A percentile compares a stretch with the other conserved stretches of the same genome.
Conservation (phyloP, 2,888 invertebrate species). For the Odontothrips loti region DNA sequence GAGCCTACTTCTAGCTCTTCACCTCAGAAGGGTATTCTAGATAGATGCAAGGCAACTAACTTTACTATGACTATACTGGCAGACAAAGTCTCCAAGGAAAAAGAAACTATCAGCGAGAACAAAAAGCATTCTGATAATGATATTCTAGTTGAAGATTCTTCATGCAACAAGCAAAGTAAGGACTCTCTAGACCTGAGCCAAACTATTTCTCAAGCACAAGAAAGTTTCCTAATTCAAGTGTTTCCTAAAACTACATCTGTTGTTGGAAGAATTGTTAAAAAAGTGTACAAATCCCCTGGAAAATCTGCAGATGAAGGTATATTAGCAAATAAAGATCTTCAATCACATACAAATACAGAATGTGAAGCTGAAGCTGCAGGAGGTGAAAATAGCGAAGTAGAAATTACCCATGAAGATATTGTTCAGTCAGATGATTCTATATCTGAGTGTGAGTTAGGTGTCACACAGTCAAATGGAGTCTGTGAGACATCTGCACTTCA, state of each 20-base stretch:
- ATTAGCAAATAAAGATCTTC: neutral
- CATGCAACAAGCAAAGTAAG: no score
- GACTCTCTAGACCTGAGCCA: no score
- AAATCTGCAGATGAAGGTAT: neutral
- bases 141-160: neutral
- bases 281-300: neutral
- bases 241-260: neutral
- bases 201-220: neutral
- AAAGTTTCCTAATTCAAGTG: neutral
- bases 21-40: no score
- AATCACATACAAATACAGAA: neutral
- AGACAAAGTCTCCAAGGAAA: no score
- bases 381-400: neutral
- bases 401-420: no score
- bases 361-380: neutral
- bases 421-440: no score
- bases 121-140: neutral
- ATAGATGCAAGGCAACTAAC: no score
- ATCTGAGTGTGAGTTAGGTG: no score
- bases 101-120: no score
- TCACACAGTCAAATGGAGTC: no score
- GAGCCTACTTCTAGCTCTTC: neutral
- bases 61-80: no score
- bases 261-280: neutral
- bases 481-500: neutral